These are phyloP conservation scores for Amiota communis DNA, from an alignment of 2,888 invertebrate species.

Conservation along the genomic window DNA sequence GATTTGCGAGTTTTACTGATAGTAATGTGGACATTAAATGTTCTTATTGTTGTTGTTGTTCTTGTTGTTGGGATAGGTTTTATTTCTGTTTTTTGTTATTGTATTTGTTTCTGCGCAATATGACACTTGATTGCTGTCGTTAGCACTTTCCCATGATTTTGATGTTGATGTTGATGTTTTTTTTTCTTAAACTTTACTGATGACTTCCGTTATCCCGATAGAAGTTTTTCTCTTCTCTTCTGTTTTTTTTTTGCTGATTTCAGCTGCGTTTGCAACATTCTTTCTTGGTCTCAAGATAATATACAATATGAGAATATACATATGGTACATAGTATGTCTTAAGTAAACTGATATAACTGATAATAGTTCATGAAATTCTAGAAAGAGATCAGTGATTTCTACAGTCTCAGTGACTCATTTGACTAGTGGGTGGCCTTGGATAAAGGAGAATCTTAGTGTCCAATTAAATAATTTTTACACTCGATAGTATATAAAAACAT, in stretches of 20 bases:
- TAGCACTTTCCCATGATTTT: conserved; percentile 65
- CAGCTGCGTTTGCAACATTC: neutral
- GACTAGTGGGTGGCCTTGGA: no score
- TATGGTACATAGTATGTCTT: neutral
- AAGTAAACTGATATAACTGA: neutral
- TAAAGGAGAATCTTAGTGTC: no score
- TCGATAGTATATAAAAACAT: no score
- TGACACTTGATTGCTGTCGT: conserved; percentile 49
- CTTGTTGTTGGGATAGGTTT: conserved; percentile 42
- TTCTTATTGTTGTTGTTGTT: conserved; percentile 28
- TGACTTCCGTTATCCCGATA: conserved; percentile 63
- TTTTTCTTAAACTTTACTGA: conserved; percentile 62
- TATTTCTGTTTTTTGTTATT: conserved; percentile 35
- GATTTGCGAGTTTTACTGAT: conserved; percentile 7
- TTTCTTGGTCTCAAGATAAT: neutral
- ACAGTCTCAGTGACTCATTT: no score
- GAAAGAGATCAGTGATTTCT: no score
- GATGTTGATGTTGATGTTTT: conserved; percentile 31
- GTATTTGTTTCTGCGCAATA: conserved; percentile 8
- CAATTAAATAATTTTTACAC: no score
- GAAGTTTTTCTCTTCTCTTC: conserved; percentile 42
- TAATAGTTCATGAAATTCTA: no score
- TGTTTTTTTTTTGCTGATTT: conserved; percentile 38
- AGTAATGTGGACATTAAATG: conserved; percentile 27
- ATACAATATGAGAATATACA: no score